Evolutionary conservation across 92 coral and sea anemone genomes (phyloP).

Genomic region (Anthopleura xanthogrammica): DNA sequence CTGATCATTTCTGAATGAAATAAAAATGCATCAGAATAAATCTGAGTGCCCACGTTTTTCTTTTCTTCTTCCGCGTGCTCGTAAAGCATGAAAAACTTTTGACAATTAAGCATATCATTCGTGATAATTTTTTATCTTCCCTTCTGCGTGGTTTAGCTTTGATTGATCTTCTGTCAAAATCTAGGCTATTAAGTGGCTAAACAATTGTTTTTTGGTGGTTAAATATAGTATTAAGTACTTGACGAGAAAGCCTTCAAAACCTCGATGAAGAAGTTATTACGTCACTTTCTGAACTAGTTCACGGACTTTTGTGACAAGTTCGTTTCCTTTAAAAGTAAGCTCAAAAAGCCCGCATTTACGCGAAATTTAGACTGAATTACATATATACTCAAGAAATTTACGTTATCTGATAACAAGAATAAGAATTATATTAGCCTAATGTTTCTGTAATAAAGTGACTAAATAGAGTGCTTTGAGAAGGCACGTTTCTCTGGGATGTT

Average conservation of each 20-base stretch:
- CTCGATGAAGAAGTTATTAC: neutral
- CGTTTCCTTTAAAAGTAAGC: neutral
- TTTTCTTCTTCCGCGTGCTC: no score
- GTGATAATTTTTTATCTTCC: neutral
- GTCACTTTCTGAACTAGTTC: neutral
- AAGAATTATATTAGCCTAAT: neutral
- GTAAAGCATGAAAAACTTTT: no score
- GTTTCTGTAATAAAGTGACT: neutral
- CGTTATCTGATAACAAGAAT: neutral
- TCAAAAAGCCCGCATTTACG: neutral
- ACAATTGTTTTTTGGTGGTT: neutral
- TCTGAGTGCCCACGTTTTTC: no score
- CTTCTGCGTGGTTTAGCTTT: neutral
- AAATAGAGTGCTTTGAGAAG: neutral
- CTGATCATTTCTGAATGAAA: no score
- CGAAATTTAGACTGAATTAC: neutral
- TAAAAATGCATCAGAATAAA: no score
- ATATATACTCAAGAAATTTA: neutral
- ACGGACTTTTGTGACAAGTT: neutral
- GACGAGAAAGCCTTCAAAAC: neutral
- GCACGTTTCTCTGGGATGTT: neutral
- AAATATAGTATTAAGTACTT: slow-evolving; percentile 2
- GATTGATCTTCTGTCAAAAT: neutral
- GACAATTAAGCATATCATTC: neutral
- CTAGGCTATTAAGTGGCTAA: neutral